These are phyloP conservation scores for Drosophila anceps DNA, from an alignment of 2,888 invertebrate species.

Conservation along the genomic window DNA sequence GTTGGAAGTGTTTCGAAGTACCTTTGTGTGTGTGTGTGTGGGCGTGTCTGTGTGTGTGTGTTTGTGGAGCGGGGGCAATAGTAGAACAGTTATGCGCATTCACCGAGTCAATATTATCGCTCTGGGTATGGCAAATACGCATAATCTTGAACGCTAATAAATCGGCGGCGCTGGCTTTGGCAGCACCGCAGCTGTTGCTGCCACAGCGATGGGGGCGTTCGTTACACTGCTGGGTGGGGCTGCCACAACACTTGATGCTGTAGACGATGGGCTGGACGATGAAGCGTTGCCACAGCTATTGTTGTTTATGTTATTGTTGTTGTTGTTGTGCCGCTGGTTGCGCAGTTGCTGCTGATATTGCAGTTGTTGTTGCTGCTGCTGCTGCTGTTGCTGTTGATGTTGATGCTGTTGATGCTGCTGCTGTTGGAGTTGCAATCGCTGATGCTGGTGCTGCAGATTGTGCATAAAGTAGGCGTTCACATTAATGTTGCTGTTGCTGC, in stretches of 20 bases:
- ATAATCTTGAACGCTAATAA: constrained; percentile 78
- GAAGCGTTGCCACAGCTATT: constrained; percentile 73
- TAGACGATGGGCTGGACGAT: constrained; percentile 78
- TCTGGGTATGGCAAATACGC: constrained; percentile 76
- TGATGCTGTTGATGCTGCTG: constrained; percentile 71
- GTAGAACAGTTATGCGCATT: constrained; percentile 62
- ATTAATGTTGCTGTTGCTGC: constrained; percentile 70
- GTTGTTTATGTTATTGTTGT: constrained; percentile 44
- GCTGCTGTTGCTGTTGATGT: constrained; percentile 64
- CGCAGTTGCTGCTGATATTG: constrained; percentile 60
- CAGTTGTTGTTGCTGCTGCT: constrained; percentile 57
- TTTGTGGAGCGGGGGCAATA: constrained; percentile 13
- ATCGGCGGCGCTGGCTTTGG: constrained; percentile 72
- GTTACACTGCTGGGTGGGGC: constrained; percentile 50
- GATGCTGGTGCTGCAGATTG: constrained; percentile 78
- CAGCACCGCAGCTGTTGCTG: constrained; percentile 38
- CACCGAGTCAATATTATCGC: constrained; percentile 69
- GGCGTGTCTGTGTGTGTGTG: constrained; percentile 6
- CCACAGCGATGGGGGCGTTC: constrained; percentile 26
- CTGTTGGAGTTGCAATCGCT: constrained; percentile 61
- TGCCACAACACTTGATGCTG: constrained; percentile 70
- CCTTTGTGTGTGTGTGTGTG: constrained; percentile 17
- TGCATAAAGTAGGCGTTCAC: constrained; percentile 82
- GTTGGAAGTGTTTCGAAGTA: constrained; percentile 60
- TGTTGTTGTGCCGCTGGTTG: constrained; percentile 71